Evolutionary conservation across 2,113 vertebrate genomes (phyloP).

Genomic region (Sinocyclocheilus maitianheensis): DNA sequence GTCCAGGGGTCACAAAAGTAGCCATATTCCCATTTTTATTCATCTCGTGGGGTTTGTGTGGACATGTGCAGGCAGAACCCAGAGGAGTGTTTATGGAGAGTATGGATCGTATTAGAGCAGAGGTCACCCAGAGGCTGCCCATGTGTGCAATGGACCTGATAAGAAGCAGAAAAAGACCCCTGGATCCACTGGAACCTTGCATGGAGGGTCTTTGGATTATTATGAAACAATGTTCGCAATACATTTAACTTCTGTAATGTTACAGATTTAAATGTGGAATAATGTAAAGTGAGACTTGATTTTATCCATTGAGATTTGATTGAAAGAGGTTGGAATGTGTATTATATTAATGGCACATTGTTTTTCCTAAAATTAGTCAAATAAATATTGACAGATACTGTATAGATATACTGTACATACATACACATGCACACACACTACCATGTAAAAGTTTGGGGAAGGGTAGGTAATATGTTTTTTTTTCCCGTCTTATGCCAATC

Average conservation of each 20-base stretch:
- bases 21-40: constrained; percentile 28
- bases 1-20: constrained; percentile 50
- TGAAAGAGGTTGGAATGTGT: neutral
- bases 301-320: neutral
- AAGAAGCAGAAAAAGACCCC: constrained; percentile 48
- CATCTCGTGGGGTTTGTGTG: constrained; percentile 62
- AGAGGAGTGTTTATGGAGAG: constrained; percentile 46
- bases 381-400: too few relatives aligned
- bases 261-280: neutral
- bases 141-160: constrained; percentile 64
- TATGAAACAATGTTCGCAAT: neutral
- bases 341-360: too few relatives aligned
- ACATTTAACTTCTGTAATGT: neutral
- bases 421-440: too few relatives aligned
- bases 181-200: constrained; percentile 1
- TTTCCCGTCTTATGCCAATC: too few relatives aligned
- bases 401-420: too few relatives aligned
- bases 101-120: constrained; percentile 68
- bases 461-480: too few relatives aligned
- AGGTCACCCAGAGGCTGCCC: constrained; percentile 68
- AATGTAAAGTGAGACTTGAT: neutral
- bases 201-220: neutral
- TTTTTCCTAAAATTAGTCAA: too few relatives aligned
- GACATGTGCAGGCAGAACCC: constrained; percentile 43
- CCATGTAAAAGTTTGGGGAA: too few relatives aligned